phyloP scores from a whole-genome alignment of 2,797 vertebrate genomes.

The Ambastaia sidthimunki region DNA sequence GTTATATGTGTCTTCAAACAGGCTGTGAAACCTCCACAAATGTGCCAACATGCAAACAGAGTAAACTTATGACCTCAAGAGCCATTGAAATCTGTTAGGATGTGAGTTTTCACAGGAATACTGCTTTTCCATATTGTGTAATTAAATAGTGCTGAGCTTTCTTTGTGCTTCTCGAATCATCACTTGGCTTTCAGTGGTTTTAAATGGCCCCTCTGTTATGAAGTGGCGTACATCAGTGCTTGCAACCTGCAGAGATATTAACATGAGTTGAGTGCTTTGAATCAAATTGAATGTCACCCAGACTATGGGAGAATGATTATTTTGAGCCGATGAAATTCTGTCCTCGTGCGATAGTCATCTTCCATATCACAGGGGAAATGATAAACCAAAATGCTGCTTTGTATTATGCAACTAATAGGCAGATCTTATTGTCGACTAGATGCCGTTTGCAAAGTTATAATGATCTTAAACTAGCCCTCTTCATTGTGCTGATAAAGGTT shows the following conservation, averaged over 20 bases:
- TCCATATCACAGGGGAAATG: slow-evolving; percentile 9
- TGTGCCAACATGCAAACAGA: slow-evolving; percentile 38
- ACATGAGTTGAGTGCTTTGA: slow-evolving; percentile 47
- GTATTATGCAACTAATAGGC: slow-evolving; percentile 15
- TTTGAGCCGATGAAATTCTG: slow-evolving; percentile 33
- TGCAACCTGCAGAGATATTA: slow-evolving; percentile 35
- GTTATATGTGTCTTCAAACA: slow-evolving; percentile 13
- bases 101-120: slow-evolving; percentile 29
- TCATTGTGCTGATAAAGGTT: background rate
- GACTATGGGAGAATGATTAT: slow-evolving; percentile 42
- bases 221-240: slow-evolving; percentile 47
- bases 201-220: slow-evolving; percentile 48
- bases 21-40: slow-evolving; percentile 14
- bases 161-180: slow-evolving; percentile 42
- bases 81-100: slow-evolving; percentile 38
- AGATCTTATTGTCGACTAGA: background rate
- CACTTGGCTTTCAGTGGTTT: slow-evolving; percentile 44
- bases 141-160: slow-evolving; percentile 33
- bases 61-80: slow-evolving; percentile 44
- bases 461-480: background rate
- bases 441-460: slow-evolving; percentile 20
- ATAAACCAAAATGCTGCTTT: background rate
- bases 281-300: slow-evolving; percentile 51
- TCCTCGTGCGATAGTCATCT: slow-evolving; percentile 33
- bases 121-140: slow-evolving; percentile 23